Base-by-base conservation (phyloP, 2,797 vertebrate species). In the Eurystomus glaucurus region DNA sequence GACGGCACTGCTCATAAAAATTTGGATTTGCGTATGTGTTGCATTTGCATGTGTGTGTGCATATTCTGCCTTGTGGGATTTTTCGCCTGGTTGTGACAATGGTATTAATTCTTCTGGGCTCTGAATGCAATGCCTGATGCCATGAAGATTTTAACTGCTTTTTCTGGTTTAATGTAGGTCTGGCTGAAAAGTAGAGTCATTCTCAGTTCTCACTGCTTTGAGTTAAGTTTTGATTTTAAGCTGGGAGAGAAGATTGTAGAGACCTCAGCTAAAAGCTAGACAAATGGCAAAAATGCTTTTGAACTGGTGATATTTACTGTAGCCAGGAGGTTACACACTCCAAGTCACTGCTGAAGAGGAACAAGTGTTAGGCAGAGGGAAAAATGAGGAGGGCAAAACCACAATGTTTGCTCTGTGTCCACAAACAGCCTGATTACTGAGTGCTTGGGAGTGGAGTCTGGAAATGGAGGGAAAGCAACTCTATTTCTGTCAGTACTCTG, bases 1-100 rank as follows among this genome's bases (percentile, higher is more conserved):
- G 96, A 98, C 14, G 20, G 77, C 82, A 71, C 75, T 7, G 96
- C 97, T 97, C 96, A 94, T 98, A 98, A 98, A 98, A 96, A 92
- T 90, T 89, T 96, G 95, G 54, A 83, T 89, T 92, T 93, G 85
- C 0, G 4, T 90, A 54, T 83, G 83, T 90, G 91, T 79, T 95
- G 85, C 75, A 51, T 93, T 95, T 1, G 0, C 62, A 13, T 96
- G 90, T 91, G 90, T 61, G 74, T 64, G 39, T 0, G 4, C 28
- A 28, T 77, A 85, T 91, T 79, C 85, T 66, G 61, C 87, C 81
- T 97, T 25, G 11, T 78, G 89, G 88, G 85, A 78, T 93, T 97
- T 93, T 91, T 93, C 86, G 96, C 39, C 68, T 43, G 52, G 46
- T 65, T 92, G 52, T 85, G 89, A 92, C 48, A 92, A 81, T 18